phyloP scores from a whole-genome alignment of 2,113 vertebrate genomes.

The Tenrec ecaudatus region DNA sequence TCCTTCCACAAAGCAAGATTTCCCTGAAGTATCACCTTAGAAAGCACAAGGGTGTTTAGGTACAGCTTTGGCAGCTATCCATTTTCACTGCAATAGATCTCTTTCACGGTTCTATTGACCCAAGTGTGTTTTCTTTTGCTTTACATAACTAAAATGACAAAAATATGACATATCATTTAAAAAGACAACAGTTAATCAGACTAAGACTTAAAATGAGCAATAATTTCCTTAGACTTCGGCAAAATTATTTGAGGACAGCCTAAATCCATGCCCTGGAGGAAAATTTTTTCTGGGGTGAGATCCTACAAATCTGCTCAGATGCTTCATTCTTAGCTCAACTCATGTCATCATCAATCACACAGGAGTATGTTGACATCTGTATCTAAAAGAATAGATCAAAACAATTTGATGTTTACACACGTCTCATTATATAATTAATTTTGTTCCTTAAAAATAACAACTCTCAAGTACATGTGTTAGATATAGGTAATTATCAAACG shows the following conservation, averaged over 20 bases:
- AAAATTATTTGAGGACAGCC: slow-evolving; percentile 14
- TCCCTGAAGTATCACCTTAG: slow-evolving; percentile 49
- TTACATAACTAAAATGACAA: slow-evolving; percentile 57
- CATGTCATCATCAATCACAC: slow-evolving; percentile 20
- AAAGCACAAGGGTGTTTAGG: not conserved
- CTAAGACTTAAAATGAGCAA: slow-evolving; percentile 49
- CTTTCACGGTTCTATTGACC: slow-evolving; percentile 39
- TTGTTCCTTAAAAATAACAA: no score
- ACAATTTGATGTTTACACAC: slow-evolving; percentile 45
- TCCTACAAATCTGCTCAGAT: not conserved
- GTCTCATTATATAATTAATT: slow-evolving; percentile 9
- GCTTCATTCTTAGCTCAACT: slow-evolving; percentile 10
- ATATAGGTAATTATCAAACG: slow-evolving; percentile 1
- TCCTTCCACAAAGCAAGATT: slow-evolving; percentile 61
- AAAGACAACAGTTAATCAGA: slow-evolving; percentile 25
- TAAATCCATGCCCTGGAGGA: not conserved
- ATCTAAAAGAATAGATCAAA: slow-evolving; percentile 8
- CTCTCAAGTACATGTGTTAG: no score
- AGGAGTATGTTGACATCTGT: not conserved
- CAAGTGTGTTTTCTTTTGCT: slow-evolving; percentile 11
- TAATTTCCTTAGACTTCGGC: not conserved
- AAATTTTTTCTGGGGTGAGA: not conserved
- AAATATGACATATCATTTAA: slow-evolving; percentile 43
- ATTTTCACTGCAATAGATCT: slow-evolving; percentile 1
- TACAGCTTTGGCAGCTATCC: not conserved